Conservation (phyloP, 1,140 invertebrate species). For the Caligus rogercresseyi region DNA sequence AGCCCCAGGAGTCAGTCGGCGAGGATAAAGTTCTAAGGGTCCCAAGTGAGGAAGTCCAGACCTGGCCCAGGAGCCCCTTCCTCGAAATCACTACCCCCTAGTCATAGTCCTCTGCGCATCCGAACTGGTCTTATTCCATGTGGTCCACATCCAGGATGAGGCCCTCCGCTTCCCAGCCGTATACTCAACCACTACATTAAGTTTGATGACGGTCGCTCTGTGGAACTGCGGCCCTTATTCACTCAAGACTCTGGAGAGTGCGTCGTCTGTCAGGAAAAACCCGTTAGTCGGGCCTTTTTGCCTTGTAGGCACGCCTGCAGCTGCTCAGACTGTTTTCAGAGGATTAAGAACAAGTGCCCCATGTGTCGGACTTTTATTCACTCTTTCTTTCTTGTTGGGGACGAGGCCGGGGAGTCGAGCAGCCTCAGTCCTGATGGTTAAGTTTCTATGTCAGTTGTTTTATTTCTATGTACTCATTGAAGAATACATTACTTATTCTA, state of each 20-base stretch:
- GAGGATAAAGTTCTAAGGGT: neutral
- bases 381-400: neutral
- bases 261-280: neutral
- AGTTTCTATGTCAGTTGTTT: too few relatives aligned
- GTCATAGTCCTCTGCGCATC: neutral
- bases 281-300: neutral
- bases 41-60: neutral
- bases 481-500: too few relatives aligned
- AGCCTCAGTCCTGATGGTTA: too few relatives aligned
- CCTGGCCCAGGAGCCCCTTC: neutral
- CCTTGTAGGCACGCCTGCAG: neutral
- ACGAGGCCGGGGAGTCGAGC: too few relatives aligned
- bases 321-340: neutral
- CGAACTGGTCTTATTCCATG: neutral
- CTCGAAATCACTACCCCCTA: neutral
- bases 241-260: neutral
- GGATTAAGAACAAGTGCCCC: neutral
- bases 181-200: neutral
- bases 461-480: too few relatives aligned
- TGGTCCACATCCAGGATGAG: neutral
- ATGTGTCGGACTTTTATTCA: neutral
- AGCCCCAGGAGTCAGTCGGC: too few relatives aligned
- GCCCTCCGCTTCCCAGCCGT: neutral
- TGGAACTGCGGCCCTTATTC: neutral
- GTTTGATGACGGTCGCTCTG: neutral